Percentiles rank a stretch among this genome's conserved stretches.
phyloP scores from a whole-genome alignment of 64 coral and sea anemone species.

The Catalaphyllia jardinei region DNA sequence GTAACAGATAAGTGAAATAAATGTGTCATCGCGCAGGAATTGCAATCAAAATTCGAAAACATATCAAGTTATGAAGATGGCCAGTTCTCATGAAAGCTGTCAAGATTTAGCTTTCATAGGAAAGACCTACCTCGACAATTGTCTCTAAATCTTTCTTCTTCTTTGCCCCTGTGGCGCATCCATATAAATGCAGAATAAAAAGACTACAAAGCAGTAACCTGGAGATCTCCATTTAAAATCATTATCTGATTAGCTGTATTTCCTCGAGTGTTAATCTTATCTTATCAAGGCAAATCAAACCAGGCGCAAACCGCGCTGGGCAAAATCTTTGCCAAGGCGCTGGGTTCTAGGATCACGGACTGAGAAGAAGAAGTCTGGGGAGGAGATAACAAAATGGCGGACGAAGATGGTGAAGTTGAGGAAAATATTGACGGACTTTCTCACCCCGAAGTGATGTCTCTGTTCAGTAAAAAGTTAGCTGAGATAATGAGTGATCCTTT shows the following conservation, averaged over 20 bases:
- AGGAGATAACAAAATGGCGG: constrained; percentile 81
- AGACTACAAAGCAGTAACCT: not conserved
- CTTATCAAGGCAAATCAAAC: not conserved
- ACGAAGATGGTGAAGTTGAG: not conserved
- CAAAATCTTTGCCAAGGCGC: not conserved
- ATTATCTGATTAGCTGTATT: not conserved
- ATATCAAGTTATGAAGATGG: too few relatives aligned
- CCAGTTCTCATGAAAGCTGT: too few relatives aligned
- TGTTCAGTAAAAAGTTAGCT: constrained; percentile 70
- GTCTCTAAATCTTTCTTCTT: constrained; percentile 73
- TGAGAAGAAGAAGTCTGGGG: not conserved
- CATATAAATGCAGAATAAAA: not conserved
- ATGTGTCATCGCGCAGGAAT: too few relatives aligned
- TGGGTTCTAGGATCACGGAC: not conserved
- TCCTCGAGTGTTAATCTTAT: not conserved
- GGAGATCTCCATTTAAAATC: not conserved
- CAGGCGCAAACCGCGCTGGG: not conserved
- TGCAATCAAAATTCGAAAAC: too few relatives aligned
- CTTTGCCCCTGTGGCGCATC: constrained; percentile 4
- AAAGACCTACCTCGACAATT: too few relatives aligned
- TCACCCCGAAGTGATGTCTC: constrained; percentile 76
- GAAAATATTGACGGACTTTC: constrained; percentile 56
- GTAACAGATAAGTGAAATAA: too few relatives aligned
- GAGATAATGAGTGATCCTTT: constrained; percentile 91
- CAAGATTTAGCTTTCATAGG: too few relatives aligned